Conservation (phyloP, 2,113 vertebrate genomes). For the Suricata suricatta region DNA sequence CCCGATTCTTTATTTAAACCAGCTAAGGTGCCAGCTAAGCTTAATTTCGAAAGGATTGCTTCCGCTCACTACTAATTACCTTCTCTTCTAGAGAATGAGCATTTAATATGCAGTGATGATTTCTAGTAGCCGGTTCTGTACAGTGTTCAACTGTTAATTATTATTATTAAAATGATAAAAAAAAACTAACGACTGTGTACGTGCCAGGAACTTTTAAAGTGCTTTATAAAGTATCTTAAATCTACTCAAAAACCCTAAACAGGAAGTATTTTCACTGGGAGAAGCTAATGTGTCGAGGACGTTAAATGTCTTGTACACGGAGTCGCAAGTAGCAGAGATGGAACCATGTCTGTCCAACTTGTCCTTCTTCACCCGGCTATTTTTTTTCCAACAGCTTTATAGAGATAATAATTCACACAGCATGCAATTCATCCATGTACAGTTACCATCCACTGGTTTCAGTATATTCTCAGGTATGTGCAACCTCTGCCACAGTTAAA, state of each 20-base stretch:
- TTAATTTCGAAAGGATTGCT: not conserved
- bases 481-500: not conserved
- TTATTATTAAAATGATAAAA: constrained; percentile 72
- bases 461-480: not conserved
- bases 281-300: not conserved
- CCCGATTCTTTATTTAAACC: not conserved
- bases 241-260: not conserved
- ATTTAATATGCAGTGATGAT: constrained; percentile 29
- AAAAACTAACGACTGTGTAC: constrained; percentile 34
- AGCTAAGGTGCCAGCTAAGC: not conserved
- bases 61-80: not conserved
- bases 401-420: not conserved
- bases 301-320: fast-evolving
- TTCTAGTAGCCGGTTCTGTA: constrained; percentile 15
- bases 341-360: too few relatives aligned
- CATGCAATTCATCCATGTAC: too few relatives aligned
- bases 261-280: not conserved
- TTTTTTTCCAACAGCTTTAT: not conserved
- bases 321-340: not conserved
- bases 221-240: constrained; percentile 22
- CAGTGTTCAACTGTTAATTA: constrained; percentile 70
- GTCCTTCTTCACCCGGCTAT: not conserved
- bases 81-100: not conserved
- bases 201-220: constrained; percentile 48
- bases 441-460: not conserved